Percentiles rank a stretch among this genome's conserved stretches.
These are phyloP conservation scores for Leucoraja ocellata DNA, from an alignment of 2,797 vertebrate species.

Conservation along the genomic window DNA sequence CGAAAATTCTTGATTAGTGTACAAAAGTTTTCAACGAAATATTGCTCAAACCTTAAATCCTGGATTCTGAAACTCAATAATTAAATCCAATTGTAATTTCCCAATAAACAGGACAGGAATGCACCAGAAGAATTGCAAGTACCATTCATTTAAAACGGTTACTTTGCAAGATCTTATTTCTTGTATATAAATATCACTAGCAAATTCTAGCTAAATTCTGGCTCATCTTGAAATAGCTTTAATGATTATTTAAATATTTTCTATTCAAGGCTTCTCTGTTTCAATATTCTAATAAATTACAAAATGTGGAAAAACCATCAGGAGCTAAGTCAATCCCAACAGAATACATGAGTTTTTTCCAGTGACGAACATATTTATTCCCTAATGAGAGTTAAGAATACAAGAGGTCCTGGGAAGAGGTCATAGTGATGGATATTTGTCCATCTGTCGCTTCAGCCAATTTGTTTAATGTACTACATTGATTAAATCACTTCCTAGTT, in stretches of 20 bases:
- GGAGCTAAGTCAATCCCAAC: not conserved
- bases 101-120: not conserved
- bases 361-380: not conserved
- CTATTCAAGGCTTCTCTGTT: not conserved
- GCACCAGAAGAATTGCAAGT: not conserved
- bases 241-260: not conserved
- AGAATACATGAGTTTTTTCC: not conserved
- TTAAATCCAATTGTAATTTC: not conserved
- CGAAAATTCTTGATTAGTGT: not conserved
- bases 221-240: not conserved
- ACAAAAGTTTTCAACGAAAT: not conserved
- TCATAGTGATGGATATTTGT: not conserved
- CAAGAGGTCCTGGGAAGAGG: constrained; percentile 30
- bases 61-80: not conserved
- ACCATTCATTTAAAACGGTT: not conserved
- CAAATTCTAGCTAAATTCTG: not conserved
- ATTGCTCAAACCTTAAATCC: not conserved
- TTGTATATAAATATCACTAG: not conserved
- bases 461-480: not conserved
- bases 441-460: not conserved
- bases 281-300: not conserved
- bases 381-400: not conserved
- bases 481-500: not conserved
- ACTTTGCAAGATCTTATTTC: not conserved
- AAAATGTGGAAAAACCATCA: not conserved